Conservation (phyloP, 2,797 vertebrate genomes). For the Labeo calbasu region DNA sequence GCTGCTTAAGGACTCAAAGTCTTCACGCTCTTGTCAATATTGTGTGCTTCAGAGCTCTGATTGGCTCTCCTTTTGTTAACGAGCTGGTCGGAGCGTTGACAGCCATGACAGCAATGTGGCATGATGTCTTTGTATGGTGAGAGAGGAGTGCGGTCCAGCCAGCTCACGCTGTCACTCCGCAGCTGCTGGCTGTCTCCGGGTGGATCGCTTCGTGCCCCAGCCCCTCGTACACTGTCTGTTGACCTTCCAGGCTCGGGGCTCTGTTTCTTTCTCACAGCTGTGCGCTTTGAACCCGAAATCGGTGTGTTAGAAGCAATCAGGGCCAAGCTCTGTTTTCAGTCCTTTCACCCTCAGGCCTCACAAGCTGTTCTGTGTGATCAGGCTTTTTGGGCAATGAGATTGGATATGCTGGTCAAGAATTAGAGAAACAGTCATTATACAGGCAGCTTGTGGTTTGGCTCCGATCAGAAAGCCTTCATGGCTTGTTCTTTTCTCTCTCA, state of each 20-base stretch:
- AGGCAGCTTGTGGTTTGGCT: slow-evolving; percentile 50
- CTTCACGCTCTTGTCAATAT: slow-evolving; percentile 54
- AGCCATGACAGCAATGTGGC: slow-evolving; percentile 65
- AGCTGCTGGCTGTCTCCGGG: slow-evolving; percentile 73
- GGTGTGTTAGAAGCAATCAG: slow-evolving; percentile 69
- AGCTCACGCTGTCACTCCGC: slow-evolving; percentile 71
- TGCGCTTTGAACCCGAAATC: slow-evolving; percentile 69
- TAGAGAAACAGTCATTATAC: slow-evolving; percentile 55
- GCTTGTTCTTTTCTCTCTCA: slow-evolving; percentile 21
- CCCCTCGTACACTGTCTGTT: slow-evolving; percentile 58
- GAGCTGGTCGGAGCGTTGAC: slow-evolving; percentile 61
- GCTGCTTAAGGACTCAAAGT: slow-evolving; percentile 54
- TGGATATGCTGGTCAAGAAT: slow-evolving; percentile 57
- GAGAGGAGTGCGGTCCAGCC: slow-evolving; percentile 65
- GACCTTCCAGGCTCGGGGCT: slow-evolving; percentile 55
- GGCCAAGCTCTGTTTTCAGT: slow-evolving; percentile 57
- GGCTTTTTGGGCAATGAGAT: slow-evolving; percentile 48
- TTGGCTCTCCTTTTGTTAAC: slow-evolving; percentile 61
- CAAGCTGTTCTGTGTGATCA: slow-evolving; percentile 62
- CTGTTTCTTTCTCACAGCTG: slow-evolving; percentile 70
- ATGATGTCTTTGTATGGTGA: slow-evolving; percentile 61
- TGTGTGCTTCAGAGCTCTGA: slow-evolving; percentile 44
- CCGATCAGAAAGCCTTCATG: slow-evolving; percentile 27
- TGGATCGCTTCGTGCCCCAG: slow-evolving; percentile 36
- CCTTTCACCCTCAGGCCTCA: slow-evolving; percentile 55